phyloP scores from a whole-genome alignment of 2,797 vertebrate species.

The Hyperoplus lanceolatus region DNA sequence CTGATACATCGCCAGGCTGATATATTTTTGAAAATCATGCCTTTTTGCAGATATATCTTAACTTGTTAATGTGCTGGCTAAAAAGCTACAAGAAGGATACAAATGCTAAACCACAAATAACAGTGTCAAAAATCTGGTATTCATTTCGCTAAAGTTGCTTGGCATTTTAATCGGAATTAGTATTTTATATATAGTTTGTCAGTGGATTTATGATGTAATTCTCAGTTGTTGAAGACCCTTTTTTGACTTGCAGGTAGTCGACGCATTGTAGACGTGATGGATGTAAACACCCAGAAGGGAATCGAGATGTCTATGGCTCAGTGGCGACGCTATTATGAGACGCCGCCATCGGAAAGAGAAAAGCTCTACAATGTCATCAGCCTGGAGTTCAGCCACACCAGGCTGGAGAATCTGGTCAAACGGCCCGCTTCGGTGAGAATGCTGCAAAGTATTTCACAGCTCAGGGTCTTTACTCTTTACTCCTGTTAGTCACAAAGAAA shows the following conservation, averaged over 20 bases:
- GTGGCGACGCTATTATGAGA: constrained; percentile 98
- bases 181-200: too few relatives aligned
- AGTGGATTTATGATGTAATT: neutral
- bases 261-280: constrained; percentile 98
- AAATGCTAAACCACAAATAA: neutral
- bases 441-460: neutral
- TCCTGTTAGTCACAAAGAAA: neutral
- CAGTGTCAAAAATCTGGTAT: neutral
- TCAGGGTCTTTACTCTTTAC: neutral
- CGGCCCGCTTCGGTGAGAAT: constrained; percentile 91
- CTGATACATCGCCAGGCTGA: neutral
- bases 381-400: constrained; percentile 98
- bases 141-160: neutral
- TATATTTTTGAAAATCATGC: neutral
- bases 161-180: neutral
- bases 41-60: neutral
- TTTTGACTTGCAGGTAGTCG: constrained; percentile 88
- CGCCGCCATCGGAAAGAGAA: constrained; percentile 92
- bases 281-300: constrained; percentile 96
- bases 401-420: constrained; percentile 95
- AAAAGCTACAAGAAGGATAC: neutral
- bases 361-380: constrained; percentile 99
- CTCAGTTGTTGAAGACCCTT: constrained; percentile 5
- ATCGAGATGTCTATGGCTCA: constrained; percentile 99
- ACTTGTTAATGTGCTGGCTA: neutral